Percentiles rank a stretch among this genome's conserved stretches.
These are phyloP conservation scores for Oscheius myriophilus DNA, from an alignment of 2,888 invertebrate genomes.

Conservation along the genomic window DNA sequence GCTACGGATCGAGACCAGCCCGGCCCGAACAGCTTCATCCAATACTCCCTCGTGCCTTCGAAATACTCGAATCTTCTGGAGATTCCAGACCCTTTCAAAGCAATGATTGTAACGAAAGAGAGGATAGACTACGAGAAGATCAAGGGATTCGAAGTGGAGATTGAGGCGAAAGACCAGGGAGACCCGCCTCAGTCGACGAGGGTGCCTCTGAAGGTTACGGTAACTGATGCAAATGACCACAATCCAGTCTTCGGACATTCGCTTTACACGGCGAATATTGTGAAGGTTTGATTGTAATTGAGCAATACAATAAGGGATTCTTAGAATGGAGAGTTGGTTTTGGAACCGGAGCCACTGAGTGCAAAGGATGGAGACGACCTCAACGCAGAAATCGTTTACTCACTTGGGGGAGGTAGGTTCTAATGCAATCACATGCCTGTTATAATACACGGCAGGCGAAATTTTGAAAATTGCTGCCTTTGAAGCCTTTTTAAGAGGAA, in stretches of 20 bases:
- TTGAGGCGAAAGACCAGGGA: slow-evolving; percentile 62
- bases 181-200: slow-evolving; percentile 50
- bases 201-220: slow-evolving; percentile 57
- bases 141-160: slow-evolving; percentile 58
- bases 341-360: slow-evolving; percentile 56
- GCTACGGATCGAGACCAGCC: slow-evolving; percentile 66
- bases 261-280: slow-evolving; percentile 55
- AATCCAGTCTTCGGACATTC: slow-evolving; percentile 60
- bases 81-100: slow-evolving; percentile 62
- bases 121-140: slow-evolving; percentile 65
- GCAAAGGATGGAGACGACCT: slow-evolving; percentile 65
- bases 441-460: too few species aligned
- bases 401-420: slow-evolving; percentile 60
- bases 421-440: too few species aligned
- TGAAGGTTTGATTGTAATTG: slow-evolving; percentile 40
- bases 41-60: slow-evolving; percentile 60
- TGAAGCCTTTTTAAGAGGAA: too few species aligned
- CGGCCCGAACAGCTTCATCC: slow-evolving; percentile 67
- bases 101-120: slow-evolving; percentile 59
- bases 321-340: slow-evolving; percentile 54
- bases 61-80: slow-evolving; percentile 51
- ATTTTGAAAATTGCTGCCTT: too few species aligned
- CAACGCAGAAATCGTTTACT: slow-evolving; percentile 59
- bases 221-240: slow-evolving; percentile 63
- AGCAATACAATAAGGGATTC: slow-evolving; percentile 20